Percentiles rank a stretch among this genome's conserved stretches.
Evolutionary conservation across 2,113 vertebrate genomes (phyloP).

Genomic region (Sprattus sprattus): DNA sequence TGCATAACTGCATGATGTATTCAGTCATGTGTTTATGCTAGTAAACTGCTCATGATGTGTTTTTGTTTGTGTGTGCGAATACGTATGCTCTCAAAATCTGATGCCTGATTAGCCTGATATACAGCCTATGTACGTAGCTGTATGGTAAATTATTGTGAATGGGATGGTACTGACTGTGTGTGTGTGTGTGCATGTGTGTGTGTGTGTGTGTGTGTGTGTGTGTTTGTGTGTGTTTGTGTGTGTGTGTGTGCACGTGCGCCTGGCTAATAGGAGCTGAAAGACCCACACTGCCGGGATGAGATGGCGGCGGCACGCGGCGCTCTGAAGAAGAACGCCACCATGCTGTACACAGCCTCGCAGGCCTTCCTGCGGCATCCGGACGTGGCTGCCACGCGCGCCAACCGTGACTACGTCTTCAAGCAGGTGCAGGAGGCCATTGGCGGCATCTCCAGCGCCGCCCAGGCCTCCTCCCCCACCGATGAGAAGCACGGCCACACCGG

Average conservation of each 20-base stretch:
- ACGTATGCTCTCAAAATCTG: too few relatives aligned
- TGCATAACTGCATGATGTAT: neutral
- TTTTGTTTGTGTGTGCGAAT: neutral
- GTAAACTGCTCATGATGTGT: neutral
- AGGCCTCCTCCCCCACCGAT: constrained; percentile 91
- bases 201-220: constrained; percentile 8
- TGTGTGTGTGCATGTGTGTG: neutral
- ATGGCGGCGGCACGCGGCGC: constrained; percentile 96
- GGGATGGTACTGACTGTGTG: neutral
- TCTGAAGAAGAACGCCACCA: constrained; percentile 97
- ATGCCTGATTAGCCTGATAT: too few relatives aligned
- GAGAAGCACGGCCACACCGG: constrained; percentile 95
- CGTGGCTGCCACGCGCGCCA: constrained; percentile 92
- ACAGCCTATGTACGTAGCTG: too few relatives aligned
- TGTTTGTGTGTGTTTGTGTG: constrained; percentile 17
- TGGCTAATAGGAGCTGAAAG: constrained; percentile 86
- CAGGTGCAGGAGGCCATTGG: constrained; percentile 98
- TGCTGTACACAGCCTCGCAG: constrained; percentile 96
- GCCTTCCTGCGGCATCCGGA: constrained; percentile 96
- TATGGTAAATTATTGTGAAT: too few relatives aligned
- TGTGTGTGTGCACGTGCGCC: neutral
- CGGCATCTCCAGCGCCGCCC: constrained; percentile 92
- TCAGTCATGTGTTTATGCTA: neutral
- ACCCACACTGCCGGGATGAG: constrained; percentile 95
- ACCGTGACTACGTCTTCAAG: constrained; percentile 97